phyloP scores from a whole-genome alignment of 1,140 invertebrate species.

The Druon quercuslanigerum region DNA sequence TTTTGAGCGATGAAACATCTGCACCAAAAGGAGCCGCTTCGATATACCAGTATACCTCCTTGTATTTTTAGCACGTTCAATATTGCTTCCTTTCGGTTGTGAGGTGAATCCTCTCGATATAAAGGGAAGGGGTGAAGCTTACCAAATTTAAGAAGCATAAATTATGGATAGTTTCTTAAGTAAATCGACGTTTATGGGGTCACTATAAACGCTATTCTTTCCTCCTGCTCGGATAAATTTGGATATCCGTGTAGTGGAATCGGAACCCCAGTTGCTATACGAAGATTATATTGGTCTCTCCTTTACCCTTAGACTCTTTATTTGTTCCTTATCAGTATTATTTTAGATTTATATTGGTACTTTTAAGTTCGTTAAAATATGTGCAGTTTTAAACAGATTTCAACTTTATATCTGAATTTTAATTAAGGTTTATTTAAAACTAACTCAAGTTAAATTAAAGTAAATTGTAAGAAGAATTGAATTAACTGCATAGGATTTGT shows the following conservation, averaged over 20 bases:
- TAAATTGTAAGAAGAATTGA: too few species aligned
- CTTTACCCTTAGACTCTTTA: not conserved
- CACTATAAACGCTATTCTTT: conserved; percentile 19
- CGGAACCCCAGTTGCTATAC: conserved; percentile 16
- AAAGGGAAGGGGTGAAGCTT: not conserved
- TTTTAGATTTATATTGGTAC: not conserved
- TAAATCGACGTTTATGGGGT: not conserved
- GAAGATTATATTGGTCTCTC: conserved; percentile 27
- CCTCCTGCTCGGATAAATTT: conserved; percentile 16
- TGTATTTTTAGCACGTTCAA: conserved; percentile 10
- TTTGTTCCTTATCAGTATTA: not conserved
- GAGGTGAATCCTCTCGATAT: not conserved
- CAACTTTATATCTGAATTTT: too few species aligned
- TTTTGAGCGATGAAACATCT: conserved; percentile 13
- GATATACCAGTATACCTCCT: not conserved
- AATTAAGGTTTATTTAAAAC: too few species aligned
- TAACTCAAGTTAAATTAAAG: too few species aligned
- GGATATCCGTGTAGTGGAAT: conserved; percentile 1
- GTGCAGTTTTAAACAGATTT: too few species aligned
- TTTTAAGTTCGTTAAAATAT: not conserved
- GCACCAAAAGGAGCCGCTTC: conserved; percentile 1
- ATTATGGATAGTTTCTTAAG: conserved; percentile 16
- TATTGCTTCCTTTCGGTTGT: conserved; percentile 17
- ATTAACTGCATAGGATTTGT: too few species aligned
- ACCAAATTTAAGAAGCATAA: conserved; percentile 19